Conservation (phyloP, 2,888 invertebrate species). For the Torymus auratus region DNA sequence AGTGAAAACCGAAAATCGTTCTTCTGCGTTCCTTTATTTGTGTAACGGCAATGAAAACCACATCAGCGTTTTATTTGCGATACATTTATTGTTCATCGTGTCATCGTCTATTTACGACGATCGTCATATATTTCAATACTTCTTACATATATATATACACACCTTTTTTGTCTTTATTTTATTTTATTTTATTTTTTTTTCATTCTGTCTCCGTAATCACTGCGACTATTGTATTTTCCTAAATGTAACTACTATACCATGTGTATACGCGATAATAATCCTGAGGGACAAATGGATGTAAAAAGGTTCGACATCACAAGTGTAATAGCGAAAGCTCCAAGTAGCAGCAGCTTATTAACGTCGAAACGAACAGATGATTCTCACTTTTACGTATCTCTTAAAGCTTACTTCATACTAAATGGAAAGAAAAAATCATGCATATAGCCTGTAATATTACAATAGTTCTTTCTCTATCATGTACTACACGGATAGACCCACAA, state of each 20-base stretch:
- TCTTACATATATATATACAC: background rate
- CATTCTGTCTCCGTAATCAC: conserved; percentile 33
- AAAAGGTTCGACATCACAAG: conserved; percentile 32
- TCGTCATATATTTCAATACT: conserved; percentile 23
- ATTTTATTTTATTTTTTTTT: conserved; percentile 21
- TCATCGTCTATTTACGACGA: conserved; percentile 23
- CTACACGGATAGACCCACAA: conserved; percentile 54
- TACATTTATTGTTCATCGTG: conserved; percentile 30
- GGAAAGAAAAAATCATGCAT: conserved; percentile 54
- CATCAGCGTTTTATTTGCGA: conserved; percentile 19
- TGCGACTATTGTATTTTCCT: conserved; percentile 44
- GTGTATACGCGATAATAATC: conserved; percentile 58
- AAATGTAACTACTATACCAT: conserved; percentile 47
- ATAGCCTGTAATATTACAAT: conserved; percentile 55
- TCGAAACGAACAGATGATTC: conserved; percentile 1
- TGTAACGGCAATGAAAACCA: conserved; percentile 11
- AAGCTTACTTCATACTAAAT: conserved; percentile 39
- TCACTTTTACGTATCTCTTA: conserved; percentile 32
- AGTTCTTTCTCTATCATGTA: conserved; percentile 54
- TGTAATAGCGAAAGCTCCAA: background rate
- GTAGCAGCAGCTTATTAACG: conserved; percentile 1
- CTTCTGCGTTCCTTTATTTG: conserved; percentile 14
- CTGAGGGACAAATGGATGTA: conserved; percentile 37
- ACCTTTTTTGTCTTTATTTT: conserved; percentile 30
- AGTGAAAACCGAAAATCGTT: conserved; percentile 14